Conservation (phyloP, 2,888 invertebrate genomes). For the Elmis aenea region DNA sequence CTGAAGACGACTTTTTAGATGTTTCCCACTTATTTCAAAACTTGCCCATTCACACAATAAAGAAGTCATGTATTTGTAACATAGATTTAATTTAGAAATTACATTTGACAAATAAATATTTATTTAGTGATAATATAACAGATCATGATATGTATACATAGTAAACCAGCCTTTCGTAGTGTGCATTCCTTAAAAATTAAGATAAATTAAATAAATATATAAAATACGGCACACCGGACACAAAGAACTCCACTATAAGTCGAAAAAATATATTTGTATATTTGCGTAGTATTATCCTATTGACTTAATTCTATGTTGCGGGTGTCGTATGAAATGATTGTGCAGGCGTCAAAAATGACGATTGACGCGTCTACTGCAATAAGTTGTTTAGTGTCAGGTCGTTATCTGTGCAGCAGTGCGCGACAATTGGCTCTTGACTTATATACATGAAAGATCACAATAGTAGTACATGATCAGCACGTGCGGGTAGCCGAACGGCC, state of each 20-base stretch:
- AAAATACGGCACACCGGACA: slow-evolving; percentile 43
- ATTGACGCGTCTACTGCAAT: slow-evolving; percentile 24
- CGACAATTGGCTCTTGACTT: slow-evolving; percentile 27
- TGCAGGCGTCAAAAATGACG: slow-evolving; percentile 21
- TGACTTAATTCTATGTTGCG: slow-evolving; percentile 26
- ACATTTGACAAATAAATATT: slow-evolving; percentile 40
- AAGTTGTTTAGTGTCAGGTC: slow-evolving; percentile 43
- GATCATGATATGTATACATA: slow-evolving; percentile 42
- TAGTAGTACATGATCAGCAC: slow-evolving; percentile 20
- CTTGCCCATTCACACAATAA: too few relatives aligned
- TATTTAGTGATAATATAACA: slow-evolving; percentile 35
- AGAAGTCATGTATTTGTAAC: too few relatives aligned
- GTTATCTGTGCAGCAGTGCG: slow-evolving; percentile 37
- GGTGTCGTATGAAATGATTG: slow-evolving; percentile 15
- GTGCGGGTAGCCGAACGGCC: slow-evolving; percentile 12
- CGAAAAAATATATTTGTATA: slow-evolving; percentile 46
- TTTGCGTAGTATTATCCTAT: slow-evolving; percentile 30
- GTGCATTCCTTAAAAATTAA: slow-evolving; percentile 19
- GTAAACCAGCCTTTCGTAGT: slow-evolving; percentile 39
- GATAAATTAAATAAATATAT: slow-evolving; percentile 24
- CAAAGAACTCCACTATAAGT: slow-evolving; percentile 40
- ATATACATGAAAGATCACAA: slow-evolving; percentile 39
- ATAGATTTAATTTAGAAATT: slow-evolving; percentile 45
- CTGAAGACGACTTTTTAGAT: too few relatives aligned
- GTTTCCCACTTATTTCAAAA: too few relatives aligned